Percentiles rank a stretch among this genome's conserved stretches.
These are phyloP conservation scores for Agrypnus murinus DNA, from an alignment of 2,888 invertebrate species.

Conservation along the genomic window DNA sequence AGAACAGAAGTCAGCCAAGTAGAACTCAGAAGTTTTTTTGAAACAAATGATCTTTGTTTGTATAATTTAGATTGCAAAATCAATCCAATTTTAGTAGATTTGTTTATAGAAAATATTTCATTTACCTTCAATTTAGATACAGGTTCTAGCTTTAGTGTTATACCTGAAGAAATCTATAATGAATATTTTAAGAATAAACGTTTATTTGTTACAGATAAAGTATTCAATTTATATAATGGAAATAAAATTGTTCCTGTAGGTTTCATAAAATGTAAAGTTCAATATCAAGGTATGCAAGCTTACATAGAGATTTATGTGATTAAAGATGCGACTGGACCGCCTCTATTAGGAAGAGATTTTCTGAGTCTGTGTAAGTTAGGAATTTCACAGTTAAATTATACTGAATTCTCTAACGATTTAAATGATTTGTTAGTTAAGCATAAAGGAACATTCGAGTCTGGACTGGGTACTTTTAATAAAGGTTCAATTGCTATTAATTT, in stretches of 20 bases:
- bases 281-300: too few relatives aligned
- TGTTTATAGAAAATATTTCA: neutral
- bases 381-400: too few relatives aligned
- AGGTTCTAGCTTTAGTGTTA: neutral
- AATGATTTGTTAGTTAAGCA: too few relatives aligned
- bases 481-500: neutral
- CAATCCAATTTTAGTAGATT: neutral
- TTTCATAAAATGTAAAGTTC: neutral
- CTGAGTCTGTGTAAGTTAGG: too few relatives aligned
- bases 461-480: neutral
- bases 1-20: neutral
- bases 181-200: neutral
- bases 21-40: neutral
- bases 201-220: neutral
- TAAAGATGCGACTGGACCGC: too few relatives aligned
- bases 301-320: too few relatives aligned
- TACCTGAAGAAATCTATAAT: neutral
- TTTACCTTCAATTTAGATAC: neutral
- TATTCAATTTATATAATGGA: neutral
- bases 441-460: neutral
- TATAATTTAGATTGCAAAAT: neutral
- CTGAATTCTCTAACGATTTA: too few relatives aligned
- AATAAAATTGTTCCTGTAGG: neutral
- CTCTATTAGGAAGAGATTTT: too few relatives aligned
- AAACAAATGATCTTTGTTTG: neutral